These are phyloP conservation scores for Styela clava DNA, from an alignment of 23 tunicate species.

Conservation along the genomic window DNA sequence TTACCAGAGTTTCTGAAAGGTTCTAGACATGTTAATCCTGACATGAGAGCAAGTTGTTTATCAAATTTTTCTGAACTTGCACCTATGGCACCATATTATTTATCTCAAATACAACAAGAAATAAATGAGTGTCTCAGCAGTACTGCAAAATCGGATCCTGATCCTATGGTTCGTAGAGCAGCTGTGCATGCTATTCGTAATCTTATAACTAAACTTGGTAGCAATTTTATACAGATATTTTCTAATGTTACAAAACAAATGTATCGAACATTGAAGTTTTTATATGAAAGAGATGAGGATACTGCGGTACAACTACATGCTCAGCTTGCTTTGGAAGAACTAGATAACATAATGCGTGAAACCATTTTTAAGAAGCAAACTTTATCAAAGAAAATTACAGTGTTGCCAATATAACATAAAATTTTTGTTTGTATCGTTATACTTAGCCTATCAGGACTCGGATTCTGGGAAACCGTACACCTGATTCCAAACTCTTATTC, in stretches of 20 bases:
- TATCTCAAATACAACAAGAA: constrained; percentile 5
- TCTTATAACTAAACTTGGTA: neutral
- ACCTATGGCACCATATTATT: constrained; percentile 32
- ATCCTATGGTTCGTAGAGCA: constrained; percentile 20
- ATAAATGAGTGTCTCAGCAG: constrained; percentile 13
- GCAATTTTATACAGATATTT: constrained; percentile 25
- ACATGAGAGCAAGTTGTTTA: constrained; percentile 38
- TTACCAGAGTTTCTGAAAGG: constrained; percentile 40
- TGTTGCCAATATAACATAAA: constrained; percentile 33
- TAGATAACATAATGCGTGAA: constrained; percentile 50
- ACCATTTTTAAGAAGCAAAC: constrained; percentile 16
- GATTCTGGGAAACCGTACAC: too few relatives aligned
- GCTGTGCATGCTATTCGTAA: constrained; percentile 29
- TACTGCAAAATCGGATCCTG: constrained; percentile 8
- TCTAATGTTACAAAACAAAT: constrained; percentile 30
- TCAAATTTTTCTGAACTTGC: constrained; percentile 62
- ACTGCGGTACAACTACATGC: constrained; percentile 61
- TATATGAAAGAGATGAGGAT: constrained; percentile 40
- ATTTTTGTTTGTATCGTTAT: neutral
- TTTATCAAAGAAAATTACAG: constrained; percentile 43
- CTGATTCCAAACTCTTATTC: too few relatives aligned
- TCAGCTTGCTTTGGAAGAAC: constrained; percentile 56
- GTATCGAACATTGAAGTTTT: constrained; percentile 30
- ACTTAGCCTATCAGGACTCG: too few relatives aligned
- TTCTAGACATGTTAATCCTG: constrained; percentile 18